Evolutionary conservation across 2,113 vertebrate genomes (phyloP).

Genomic region (Bostrychus sinensis): DNA sequence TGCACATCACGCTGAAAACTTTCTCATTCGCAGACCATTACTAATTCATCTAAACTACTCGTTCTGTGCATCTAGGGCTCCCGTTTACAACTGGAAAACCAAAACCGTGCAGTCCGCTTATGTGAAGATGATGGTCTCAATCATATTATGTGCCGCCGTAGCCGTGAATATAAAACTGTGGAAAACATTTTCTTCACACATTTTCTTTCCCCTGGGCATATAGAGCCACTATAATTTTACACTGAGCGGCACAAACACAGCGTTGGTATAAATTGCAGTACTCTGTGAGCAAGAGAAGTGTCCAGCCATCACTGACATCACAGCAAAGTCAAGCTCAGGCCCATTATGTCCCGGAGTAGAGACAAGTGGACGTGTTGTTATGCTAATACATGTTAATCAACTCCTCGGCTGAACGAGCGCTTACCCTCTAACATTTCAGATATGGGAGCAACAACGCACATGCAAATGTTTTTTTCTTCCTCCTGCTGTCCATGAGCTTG

Average conservation of each 20-base stretch:
- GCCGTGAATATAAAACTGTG: not conserved
- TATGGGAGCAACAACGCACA: not conserved
- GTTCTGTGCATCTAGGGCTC: not conserved
- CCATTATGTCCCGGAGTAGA: slow-evolving; percentile 14
- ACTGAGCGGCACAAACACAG: slow-evolving; percentile 4
- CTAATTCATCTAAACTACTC: slow-evolving; percentile 10
- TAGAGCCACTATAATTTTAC: slow-evolving; percentile 5
- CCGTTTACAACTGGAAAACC: slow-evolving; percentile 6
- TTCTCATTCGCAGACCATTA: slow-evolving; percentile 10
- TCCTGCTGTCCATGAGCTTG: not conserved
- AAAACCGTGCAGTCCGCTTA: not conserved
- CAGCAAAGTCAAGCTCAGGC: slow-evolving; percentile 24
- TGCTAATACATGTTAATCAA: slow-evolving; percentile 49
- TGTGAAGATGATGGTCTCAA: slow-evolving; percentile 12
- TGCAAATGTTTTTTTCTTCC: slow-evolving; percentile 12
- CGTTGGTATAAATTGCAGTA: slow-evolving; percentile 8
- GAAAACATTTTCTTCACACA: slow-evolving; percentile 6
- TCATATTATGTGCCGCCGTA: slow-evolving; percentile 7
- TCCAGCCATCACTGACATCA: slow-evolving; percentile 17
- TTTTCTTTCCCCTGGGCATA: not conserved
- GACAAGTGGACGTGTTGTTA: slow-evolving; percentile 32
- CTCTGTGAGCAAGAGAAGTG: not conserved
- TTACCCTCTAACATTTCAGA: slow-evolving; percentile 24
- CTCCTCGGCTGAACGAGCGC: slow-evolving; percentile 14
- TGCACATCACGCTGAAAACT: not conserved